A percentile compares a stretch with the other conserved stretches of the same genome.
phyloP scores from a whole-genome alignment of 2,888 invertebrate species.

The Steinernema carpocapsae region DNA sequence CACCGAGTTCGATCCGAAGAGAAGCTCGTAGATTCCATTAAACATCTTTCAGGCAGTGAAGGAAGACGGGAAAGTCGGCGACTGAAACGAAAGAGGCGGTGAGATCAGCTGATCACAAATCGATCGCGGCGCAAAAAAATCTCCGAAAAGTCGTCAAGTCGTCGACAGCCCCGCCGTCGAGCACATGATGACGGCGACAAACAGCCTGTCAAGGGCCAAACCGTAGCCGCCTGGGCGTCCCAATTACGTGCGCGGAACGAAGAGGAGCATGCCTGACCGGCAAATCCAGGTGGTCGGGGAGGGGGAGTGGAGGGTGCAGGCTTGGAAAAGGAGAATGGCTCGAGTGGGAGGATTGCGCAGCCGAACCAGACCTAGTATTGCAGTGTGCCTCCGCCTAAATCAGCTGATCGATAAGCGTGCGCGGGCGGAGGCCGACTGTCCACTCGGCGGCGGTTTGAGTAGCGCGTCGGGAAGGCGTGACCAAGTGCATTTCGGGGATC shows the following conservation, averaged over 20 bases:
- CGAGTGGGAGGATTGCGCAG: constrained; percentile 1
- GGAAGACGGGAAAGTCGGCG: neutral
- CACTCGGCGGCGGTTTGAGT: constrained; percentile 19
- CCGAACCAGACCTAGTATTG: neutral
- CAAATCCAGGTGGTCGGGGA: constrained; percentile 22
- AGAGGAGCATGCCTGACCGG: neutral
- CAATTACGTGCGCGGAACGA: neutral
- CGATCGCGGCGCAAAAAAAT: constrained; percentile 19
- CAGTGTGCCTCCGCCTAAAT: neutral
- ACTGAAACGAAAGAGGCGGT: constrained; percentile 19
- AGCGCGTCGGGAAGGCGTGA: constrained; percentile 19
- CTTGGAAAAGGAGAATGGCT: neutral
- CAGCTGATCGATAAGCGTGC: constrained; percentile 32
- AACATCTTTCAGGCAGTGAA: constrained; percentile 21
- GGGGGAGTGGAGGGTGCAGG: neutral
- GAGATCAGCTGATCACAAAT: constrained; percentile 25
- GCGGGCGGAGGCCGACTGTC: constrained; percentile 13
- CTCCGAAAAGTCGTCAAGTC: neutral
- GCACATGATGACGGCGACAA: constrained; percentile 12
- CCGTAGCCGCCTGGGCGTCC: neutral
- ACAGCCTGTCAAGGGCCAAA: neutral
- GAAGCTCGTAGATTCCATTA: constrained; percentile 34
- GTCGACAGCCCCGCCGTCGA: neutral
- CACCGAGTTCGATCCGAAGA: constrained; percentile 1
- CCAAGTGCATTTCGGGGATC: neutral